These are phyloP conservation scores for Pelosia muscerda DNA, from an alignment of 2,888 invertebrate species.

Conservation along the genomic window DNA sequence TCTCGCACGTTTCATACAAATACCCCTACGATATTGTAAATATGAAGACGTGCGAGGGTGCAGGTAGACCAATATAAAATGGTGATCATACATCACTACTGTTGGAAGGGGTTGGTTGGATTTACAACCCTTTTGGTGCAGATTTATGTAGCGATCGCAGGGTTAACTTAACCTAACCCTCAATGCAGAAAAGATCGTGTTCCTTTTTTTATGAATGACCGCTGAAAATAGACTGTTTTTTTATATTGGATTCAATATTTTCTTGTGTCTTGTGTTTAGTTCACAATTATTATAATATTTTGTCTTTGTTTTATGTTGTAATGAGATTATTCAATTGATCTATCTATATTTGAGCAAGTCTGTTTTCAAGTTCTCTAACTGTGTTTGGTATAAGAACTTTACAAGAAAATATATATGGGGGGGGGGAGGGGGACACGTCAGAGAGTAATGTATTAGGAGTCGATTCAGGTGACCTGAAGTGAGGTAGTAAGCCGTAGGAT, in stretches of 20 bases:
- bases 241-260: slow-evolving; percentile 29
- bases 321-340: too few species aligned
- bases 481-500: too few species aligned
- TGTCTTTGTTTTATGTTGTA: neutral
- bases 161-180: slow-evolving; percentile 75
- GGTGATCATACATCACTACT: slow-evolving; percentile 71
- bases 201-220: slow-evolving; percentile 83
- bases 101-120: slow-evolving; percentile 72
- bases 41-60: slow-evolving; percentile 24
- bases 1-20: slow-evolving; percentile 44
- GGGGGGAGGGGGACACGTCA: too few species aligned
- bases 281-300: too few species aligned
- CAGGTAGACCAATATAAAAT: slow-evolving; percentile 54
- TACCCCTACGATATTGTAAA: slow-evolving; percentile 19
- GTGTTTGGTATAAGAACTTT: too few species aligned
- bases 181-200: slow-evolving; percentile 80
- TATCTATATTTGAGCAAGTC: too few species aligned
- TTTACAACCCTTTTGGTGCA: slow-evolving; percentile 84
- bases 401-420: too few species aligned
- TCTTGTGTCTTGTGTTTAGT: neutral
- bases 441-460: too few species aligned
- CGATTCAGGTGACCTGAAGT: too few species aligned
- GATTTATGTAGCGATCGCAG: slow-evolving; percentile 78
- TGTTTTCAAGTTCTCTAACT: too few species aligned
- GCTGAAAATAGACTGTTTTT: slow-evolving; percentile 70